Percentiles rank a stretch among this genome's conserved stretches.
Conservation (phyloP, 1,140 invertebrate genomes). For the Eciton burchellii region DNA sequence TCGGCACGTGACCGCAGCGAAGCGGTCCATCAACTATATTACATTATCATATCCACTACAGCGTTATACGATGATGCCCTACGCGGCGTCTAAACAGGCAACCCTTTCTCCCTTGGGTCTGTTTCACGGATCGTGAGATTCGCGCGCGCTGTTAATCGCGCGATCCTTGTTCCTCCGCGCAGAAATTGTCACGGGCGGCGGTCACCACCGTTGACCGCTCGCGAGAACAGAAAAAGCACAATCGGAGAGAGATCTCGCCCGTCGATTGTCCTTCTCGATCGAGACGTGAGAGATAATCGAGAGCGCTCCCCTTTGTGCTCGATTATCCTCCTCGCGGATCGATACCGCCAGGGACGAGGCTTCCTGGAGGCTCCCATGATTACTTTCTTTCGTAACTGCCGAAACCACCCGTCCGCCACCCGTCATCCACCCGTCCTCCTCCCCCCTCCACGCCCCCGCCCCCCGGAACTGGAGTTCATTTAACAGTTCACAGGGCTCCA, state of each 20-base stretch:
- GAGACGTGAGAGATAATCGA: background rate
- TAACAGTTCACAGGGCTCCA: conserved; percentile 55
- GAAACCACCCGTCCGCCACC: too few relatives aligned
- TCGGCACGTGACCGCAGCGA: conserved; percentile 42
- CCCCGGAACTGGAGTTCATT: conserved; percentile 55
- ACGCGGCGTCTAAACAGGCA: conserved; percentile 36
- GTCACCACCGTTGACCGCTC: too few relatives aligned
- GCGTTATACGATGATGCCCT: conserved; percentile 22
- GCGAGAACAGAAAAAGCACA: too few relatives aligned
- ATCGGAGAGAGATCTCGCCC: too few relatives aligned
- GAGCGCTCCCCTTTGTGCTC: background rate
- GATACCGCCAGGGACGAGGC: conserved; percentile 1
- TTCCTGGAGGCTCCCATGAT: conserved; percentile 24
- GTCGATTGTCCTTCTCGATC: too few relatives aligned
- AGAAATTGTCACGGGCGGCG: too few relatives aligned
- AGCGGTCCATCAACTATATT: conserved; percentile 62
- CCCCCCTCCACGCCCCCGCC: background rate
- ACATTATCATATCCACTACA: conserved; percentile 63
- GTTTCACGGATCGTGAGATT: conserved; percentile 71
- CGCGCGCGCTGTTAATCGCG: conserved; percentile 4
- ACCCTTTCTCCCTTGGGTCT: conserved; percentile 74
- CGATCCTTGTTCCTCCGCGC: background rate
- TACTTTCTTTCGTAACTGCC: conserved; percentile 54
- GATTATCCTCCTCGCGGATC: too few relatives aligned
- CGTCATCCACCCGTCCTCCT: background rate